Evolutionary conservation across 2,113 vertebrate species (phyloP), one percentile per base, ranked within the genome.

Genomic region (Gallinago paraguaiae): DNA sequence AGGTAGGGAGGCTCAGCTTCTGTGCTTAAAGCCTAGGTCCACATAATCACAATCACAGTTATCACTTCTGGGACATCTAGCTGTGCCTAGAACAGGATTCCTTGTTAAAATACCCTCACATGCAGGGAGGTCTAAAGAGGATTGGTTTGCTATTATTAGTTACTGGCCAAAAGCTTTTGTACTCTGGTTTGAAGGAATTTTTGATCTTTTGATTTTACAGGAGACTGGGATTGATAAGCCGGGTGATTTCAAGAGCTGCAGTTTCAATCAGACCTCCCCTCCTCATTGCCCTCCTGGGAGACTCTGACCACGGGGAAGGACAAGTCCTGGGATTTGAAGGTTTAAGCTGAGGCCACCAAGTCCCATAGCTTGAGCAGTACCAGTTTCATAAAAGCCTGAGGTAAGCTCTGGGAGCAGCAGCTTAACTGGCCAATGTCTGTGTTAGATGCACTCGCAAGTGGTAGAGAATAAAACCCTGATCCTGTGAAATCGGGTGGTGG

Each of bases 161-260:
- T 86, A 59, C 86, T 89, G 67, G 23, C 50, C 92, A 93, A 93
- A 84, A 86, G 88, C 41, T 89, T 93, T 82, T 79, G 88, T 63
- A 70, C 65, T 94, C 46, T 89, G 63, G 48, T 94, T 93, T 92
- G 92, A 87, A 95, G 78, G 83, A 69, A 61, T 93, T 94, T 89
- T 92, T 97, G 86, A 96, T 95, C 95, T 86, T 91, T 92, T 92
- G 88, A 97, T 97, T 96, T 97, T 97, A 94, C 96, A 97, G 96
- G 83, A 95, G 96, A 96, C 92, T 97, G 96, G 50, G 63, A 96
- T 89, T 85, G 93, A 63, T 97, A 97, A 97, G 91, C 96, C 17
- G 0, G 46, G 88, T 93, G 92, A 96, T 97, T 96, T 97, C 91
- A 96, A 95, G 81, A 86, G 81, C 77, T 94, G 83, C 78, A 67